A percentile compares a stretch with the other conserved stretches of the same genome.
Conservation (phyloP, 2,113 vertebrate species). For the Rhinichthys klamathensis region DNA sequence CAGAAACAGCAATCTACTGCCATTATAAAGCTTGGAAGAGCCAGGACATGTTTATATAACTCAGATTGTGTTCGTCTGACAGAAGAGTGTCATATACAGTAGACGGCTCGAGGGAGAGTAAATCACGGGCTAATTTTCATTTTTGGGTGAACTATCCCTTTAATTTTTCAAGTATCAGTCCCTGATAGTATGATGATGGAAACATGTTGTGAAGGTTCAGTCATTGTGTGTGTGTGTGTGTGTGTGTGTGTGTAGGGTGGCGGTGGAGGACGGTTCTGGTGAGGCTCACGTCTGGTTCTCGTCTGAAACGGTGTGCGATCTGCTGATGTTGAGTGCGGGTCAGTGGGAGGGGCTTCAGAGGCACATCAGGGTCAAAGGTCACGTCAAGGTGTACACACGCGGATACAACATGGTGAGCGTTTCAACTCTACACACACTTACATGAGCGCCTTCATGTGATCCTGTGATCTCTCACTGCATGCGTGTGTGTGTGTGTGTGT, state of each 20-base stretch:
- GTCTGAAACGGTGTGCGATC: slow-evolving; percentile 67
- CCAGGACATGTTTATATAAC: too few relatives aligned
- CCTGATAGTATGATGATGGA: too few relatives aligned
- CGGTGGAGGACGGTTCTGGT: slow-evolving; percentile 84
- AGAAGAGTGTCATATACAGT: too few relatives aligned
- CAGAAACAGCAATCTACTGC: too few relatives aligned
- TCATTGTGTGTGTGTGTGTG: not conserved
- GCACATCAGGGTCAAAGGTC: slow-evolving; percentile 76
- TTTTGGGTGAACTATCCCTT: too few relatives aligned
- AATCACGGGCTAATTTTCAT: too few relatives aligned
- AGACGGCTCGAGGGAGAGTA: too few relatives aligned
- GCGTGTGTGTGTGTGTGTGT: slow-evolving; percentile 36
- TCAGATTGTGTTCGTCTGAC: too few relatives aligned
- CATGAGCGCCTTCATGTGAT: slow-evolving; percentile 20
- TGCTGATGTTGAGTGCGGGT: slow-evolving; percentile 72
- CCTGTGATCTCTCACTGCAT: slow-evolving; percentile 7
- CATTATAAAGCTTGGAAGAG: too few relatives aligned
- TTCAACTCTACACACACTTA: slow-evolving; percentile 10
- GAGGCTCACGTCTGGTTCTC: slow-evolving; percentile 79
- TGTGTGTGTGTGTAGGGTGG: slow-evolving; percentile 68
- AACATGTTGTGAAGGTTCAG: too few relatives aligned
- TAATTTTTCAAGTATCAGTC: not conserved
- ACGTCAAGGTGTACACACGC: slow-evolving; percentile 67
- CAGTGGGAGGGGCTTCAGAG: slow-evolving; percentile 84
- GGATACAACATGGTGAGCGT: slow-evolving; percentile 69